These are phyloP conservation scores for Rhizomys pruinosus DNA, from an alignment of 2,113 vertebrate species.

Conservation along the genomic window DNA sequence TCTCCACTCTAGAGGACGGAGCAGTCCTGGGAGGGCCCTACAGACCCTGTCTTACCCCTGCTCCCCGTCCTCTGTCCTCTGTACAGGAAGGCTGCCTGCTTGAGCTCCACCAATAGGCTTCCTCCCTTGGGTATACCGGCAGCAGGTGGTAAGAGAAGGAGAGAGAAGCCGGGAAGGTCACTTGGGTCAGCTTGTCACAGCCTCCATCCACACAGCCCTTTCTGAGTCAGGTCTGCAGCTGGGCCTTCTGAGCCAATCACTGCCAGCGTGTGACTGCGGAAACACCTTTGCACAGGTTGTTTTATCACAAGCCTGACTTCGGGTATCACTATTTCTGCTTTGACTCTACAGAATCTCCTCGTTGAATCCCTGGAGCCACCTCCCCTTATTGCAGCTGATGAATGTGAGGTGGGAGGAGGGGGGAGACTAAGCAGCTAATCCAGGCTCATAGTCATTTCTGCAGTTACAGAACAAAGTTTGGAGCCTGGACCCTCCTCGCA, in stretches of 20 bases:
- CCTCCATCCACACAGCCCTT: not conserved
- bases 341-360: no score
- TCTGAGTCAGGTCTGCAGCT: not conserved
- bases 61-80: fast-evolving
- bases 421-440: no score
- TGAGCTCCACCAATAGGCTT: not conserved
- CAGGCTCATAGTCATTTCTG: not conserved
- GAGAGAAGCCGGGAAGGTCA: no score
- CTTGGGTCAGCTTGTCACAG: not conserved
- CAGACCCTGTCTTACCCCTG: no score
- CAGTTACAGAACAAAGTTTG: not conserved
- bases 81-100: not conserved
- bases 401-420: no score
- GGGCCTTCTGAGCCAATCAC: not conserved
- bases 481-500: not conserved
- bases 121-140: not conserved
- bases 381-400: not conserved
- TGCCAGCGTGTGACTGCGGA: fast-evolving
- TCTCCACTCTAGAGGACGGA: fast-evolving
- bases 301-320: not conserved
- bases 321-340: not conserved
- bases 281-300: not conserved
- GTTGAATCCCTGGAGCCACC: no score
- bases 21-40: fast-evolving
- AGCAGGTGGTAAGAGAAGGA: not conserved